These are phyloP conservation scores for Hedya salicella DNA, from an alignment of 2,888 invertebrate genomes.

Conservation along the genomic window DNA sequence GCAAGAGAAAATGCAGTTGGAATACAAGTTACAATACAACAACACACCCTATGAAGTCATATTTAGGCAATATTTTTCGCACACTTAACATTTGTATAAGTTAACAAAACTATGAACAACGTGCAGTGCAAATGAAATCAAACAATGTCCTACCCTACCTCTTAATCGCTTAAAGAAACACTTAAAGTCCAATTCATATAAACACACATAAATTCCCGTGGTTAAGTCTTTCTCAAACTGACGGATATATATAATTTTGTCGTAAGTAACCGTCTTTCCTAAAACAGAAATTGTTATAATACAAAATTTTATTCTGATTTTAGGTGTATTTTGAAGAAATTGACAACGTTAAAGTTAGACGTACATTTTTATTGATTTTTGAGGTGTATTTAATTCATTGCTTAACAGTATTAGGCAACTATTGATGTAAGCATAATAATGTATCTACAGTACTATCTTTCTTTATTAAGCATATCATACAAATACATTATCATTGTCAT, in stretches of 20 bases:
- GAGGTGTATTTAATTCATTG: no score
- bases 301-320: no score
- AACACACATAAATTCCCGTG: background rate
- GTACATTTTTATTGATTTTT: no score
- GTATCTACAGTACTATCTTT: no score
- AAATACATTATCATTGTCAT: no score
- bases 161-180: background rate
- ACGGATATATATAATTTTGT: background rate
- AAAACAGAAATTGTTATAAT: no score
- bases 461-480: no score
- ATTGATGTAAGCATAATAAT: no score
- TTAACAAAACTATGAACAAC: background rate
- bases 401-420: no score
- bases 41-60: background rate
- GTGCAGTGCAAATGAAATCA: slow-evolving; percentile 8
- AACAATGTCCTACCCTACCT: background rate
- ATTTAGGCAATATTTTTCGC: background rate
- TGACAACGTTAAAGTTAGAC: no score
- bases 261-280: background rate
- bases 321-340: no score
- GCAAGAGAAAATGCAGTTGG: slow-evolving; percentile 23
- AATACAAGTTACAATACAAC: slow-evolving; percentile 4
- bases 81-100: no score
- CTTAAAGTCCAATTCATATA: background rate
- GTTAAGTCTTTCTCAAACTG: background rate